Percentiles rank a stretch among this genome's conserved stretches.
Conservation (phyloP, 53 echinoderm and acorn worm genomes). For the Temnopleurus reevesii region DNA sequence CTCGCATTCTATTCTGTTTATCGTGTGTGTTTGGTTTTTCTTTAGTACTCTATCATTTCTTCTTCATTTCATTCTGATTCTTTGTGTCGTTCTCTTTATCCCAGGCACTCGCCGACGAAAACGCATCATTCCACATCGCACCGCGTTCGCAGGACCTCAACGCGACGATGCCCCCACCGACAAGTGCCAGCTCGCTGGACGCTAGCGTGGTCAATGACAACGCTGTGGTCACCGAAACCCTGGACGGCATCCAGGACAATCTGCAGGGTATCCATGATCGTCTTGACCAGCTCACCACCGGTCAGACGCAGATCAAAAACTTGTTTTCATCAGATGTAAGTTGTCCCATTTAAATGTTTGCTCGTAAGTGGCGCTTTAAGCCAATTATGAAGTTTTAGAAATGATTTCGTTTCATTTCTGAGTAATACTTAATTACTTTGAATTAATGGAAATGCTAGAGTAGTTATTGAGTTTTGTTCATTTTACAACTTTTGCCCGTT, state of each 20-base stretch:
- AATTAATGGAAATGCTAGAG: no score
- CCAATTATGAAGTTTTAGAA: no score
- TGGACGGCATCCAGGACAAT: conserved; percentile 53
- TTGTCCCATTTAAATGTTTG: no score
- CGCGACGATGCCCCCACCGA: conserved; percentile 49
- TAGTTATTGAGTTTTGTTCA: no score
- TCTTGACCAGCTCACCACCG: not conserved
- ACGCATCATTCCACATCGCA: conserved; percentile 57
- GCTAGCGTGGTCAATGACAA: conserved; percentile 34
- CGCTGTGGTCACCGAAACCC: conserved; percentile 50
- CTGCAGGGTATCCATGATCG: conserved; percentile 53
- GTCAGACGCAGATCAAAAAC: not conserved
- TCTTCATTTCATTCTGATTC: no score
- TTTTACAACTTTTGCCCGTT: no score
- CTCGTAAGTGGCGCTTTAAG: no score
- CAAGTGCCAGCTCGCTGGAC: conserved; percentile 38
- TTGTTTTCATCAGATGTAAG: conserved; percentile 26
- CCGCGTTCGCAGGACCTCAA: conserved; percentile 67
- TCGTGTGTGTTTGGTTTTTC: no score
- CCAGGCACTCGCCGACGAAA: conserved; percentile 52
- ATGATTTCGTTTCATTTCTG: no score
- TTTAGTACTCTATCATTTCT: no score
- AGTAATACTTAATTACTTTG: no score
- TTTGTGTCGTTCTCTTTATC: not conserved
- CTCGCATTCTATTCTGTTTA: no score